phyloP scores from a whole-genome alignment of 2,888 invertebrate genomes.

The Leucoptera coffeella region DNA sequence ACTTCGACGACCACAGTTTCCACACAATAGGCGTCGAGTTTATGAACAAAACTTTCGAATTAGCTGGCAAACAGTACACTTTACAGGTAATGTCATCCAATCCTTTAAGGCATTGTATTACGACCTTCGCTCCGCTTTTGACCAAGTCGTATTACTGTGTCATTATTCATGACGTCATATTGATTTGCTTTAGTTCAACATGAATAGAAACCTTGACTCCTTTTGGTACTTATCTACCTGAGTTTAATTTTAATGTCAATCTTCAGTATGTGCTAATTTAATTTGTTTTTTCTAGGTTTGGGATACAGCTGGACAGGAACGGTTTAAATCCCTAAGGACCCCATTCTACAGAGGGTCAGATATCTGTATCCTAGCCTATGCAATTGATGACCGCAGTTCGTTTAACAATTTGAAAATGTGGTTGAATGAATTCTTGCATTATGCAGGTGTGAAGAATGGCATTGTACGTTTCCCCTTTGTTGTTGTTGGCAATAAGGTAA shows the following conservation, averaged over 20 bases:
- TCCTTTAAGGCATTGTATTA: no score
- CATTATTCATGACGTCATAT: no score
- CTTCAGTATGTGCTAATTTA: no score
- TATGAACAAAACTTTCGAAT: constrained; percentile 84
- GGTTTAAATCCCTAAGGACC: constrained; percentile 85
- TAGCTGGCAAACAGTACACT: constrained; percentile 79
- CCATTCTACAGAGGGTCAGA: constrained; percentile 94
- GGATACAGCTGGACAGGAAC: constrained; percentile 94
- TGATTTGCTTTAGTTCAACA: no score
- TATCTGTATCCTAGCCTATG: constrained; percentile 84
- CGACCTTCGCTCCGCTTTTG: no score
- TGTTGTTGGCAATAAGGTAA: constrained; percentile 87
- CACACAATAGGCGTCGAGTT: constrained; percentile 96
- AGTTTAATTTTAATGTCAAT: no score
- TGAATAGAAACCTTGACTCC: no score
- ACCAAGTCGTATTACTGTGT: no score
- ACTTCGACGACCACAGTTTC: constrained; percentile 89
- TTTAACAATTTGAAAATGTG: constrained; percentile 81
- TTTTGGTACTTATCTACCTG: no score
- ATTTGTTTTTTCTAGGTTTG: constrained; percentile 71
- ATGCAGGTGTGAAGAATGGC: constrained; percentile 82
- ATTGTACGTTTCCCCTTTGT: constrained; percentile 78
- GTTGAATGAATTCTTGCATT: constrained; percentile 86
- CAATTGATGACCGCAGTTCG: constrained; percentile 78
- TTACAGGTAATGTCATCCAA: constrained; percentile 81